Percentiles rank a stretch among this genome's conserved stretches.
Evolutionary conservation across 2,888 invertebrate species (phyloP).

Genomic region (Drosophila recens): DNA sequence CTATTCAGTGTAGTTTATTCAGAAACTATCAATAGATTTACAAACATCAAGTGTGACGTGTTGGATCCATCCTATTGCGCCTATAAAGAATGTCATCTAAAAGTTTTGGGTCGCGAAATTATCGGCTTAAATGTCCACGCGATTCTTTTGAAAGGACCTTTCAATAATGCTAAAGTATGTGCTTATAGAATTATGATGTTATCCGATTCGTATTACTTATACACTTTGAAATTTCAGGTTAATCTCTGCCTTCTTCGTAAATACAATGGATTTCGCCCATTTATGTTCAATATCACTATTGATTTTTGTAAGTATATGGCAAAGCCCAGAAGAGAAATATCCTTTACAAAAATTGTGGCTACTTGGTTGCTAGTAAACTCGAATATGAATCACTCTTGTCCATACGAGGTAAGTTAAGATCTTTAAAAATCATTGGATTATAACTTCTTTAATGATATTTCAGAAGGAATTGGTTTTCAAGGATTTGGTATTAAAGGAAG

Average conservation of each 20-base stretch:
- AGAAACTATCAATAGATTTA: neutral
- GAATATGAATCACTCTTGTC: neutral
- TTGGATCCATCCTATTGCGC: constrained; percentile 2
- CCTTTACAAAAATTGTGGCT: neutral
- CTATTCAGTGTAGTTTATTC: neutral
- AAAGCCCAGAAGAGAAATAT: fast-evolving
- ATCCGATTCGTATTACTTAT: neutral
- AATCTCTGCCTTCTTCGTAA: constrained; percentile 21
- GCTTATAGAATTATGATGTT: too few relatives aligned
- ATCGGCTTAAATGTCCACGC: constrained; percentile 5
- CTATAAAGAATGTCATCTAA: constrained; percentile 12
- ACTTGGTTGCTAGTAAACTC: neutral
- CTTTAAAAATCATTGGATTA: neutral
- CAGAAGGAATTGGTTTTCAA: constrained; percentile 24
- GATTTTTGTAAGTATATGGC: constrained; percentile 31
- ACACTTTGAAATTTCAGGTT: constrained; percentile 11
- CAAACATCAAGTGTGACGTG: constrained; percentile 12
- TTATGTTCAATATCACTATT: constrained; percentile 18
- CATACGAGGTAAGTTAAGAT: neutral
- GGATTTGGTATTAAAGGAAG: constrained; percentile 11
- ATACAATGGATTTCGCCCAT: constrained; percentile 34
- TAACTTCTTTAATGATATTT: neutral
- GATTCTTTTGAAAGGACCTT: neutral
- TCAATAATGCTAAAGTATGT: constrained; percentile 19
- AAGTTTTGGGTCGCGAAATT: constrained; percentile 1